phyloP scores from a whole-genome alignment of 2,888 invertebrate genomes.

The Stegophylla sp. region DNA sequence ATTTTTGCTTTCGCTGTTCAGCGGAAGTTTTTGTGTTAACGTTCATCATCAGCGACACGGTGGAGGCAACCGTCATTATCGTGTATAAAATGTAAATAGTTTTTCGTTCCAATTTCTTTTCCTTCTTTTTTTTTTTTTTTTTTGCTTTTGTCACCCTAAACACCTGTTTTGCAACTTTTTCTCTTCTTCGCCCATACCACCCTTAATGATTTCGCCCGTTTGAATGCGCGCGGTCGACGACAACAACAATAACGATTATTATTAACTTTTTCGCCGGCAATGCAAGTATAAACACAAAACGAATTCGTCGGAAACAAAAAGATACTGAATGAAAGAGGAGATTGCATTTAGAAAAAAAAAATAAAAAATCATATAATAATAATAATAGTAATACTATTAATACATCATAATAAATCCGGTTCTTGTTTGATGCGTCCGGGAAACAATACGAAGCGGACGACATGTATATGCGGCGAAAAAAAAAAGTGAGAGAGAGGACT shows the following conservation, averaged over 20 bases:
- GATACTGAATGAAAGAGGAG: not conserved
- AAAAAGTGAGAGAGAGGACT: not conserved
- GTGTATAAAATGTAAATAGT: not conserved
- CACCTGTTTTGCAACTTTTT: not conserved
- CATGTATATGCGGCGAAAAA: not conserved
- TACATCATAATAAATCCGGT: conserved; percentile 40
- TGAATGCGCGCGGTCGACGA: not conserved
- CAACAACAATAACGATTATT: not conserved
- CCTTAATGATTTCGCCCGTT: not conserved
- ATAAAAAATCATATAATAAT: not conserved
- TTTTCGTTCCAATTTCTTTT: not conserved
- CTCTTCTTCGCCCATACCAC: not conserved
- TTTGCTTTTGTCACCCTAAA: not conserved
- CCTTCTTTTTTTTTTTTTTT: not conserved
- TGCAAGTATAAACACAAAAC: not conserved
- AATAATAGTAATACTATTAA: not conserved
- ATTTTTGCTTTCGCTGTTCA: too few relatives aligned
- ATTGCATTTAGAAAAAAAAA: too few relatives aligned
- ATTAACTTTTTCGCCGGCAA: not conserved
- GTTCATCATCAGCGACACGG: too few relatives aligned
- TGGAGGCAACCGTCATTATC: too few relatives aligned
- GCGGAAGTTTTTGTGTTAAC: too few relatives aligned
- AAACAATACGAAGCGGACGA: conserved; percentile 19
- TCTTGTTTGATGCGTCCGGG: conserved; percentile 23
- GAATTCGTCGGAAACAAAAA: conserved; percentile 26